A percentile compares a stretch with the other conserved stretches of the same genome.
These are phyloP conservation scores for Chelonia mydas DNA, from an alignment of 2,797 vertebrate genomes.

Conservation along the genomic window DNA sequence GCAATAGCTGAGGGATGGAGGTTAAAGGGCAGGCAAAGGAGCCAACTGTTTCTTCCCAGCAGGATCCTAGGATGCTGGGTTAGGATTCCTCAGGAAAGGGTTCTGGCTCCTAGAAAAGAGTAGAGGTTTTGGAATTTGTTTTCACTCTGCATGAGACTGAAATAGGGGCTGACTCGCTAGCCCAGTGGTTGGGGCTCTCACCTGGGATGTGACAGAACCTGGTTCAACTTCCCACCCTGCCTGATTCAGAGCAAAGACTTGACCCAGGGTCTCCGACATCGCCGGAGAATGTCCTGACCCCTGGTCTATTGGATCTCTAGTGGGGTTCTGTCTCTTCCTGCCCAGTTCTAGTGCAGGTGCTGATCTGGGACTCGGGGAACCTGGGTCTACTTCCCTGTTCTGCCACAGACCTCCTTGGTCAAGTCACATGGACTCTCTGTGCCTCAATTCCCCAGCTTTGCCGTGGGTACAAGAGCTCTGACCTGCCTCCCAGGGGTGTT, in stretches of 20 bases:
- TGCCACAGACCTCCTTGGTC: accelerated
- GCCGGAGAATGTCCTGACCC: not conserved
- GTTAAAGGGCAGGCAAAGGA: not conserved
- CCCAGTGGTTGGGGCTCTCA: not conserved
- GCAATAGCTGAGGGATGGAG: not conserved
- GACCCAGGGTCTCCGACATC: not conserved
- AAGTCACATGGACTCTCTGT: not conserved
- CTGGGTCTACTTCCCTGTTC: not conserved
- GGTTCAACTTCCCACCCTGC: not conserved
- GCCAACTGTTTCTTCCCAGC: not conserved
- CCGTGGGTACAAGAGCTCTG: not conserved
- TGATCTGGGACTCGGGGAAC: accelerated
- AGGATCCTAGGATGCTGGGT: not conserved
- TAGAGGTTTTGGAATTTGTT: not conserved
- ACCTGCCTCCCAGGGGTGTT: not conserved
- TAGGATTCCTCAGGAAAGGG: not conserved
- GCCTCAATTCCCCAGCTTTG: not conserved
- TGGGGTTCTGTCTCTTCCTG: not conserved
- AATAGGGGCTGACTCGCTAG: not conserved
- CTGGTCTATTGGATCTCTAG: not conserved
- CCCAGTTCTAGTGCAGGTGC: not conserved
- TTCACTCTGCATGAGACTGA: not conserved
- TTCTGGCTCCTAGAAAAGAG: not conserved
- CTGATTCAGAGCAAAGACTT: not conserved
- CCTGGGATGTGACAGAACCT: not conserved